Base-by-base conservation (phyloP, 2,113 vertebrate genomes). In the Pachypanchax playfairii region DNA sequence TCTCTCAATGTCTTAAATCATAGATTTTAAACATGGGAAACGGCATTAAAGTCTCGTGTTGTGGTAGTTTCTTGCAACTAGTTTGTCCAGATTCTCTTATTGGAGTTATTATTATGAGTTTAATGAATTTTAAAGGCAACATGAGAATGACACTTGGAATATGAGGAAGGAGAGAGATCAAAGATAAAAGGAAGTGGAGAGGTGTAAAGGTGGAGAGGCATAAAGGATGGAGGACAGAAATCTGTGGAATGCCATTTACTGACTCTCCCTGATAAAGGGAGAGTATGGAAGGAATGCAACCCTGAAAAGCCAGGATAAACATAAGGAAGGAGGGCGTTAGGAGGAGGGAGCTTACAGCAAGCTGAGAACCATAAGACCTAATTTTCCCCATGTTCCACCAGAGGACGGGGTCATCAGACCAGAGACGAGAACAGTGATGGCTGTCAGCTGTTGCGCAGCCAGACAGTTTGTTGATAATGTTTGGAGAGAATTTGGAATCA, bases 291-390 rank as follows among this genome's bases (percentile, higher is more conserved):
- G 89, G 90, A 92, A 92, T 92, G 89, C 22, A 78, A 85, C 88
- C 90, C 89, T 86, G 85, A 83, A 82, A 85, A 66, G 80, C 63
- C 83, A 81, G 87, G 75, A 89, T 88, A 90, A 91, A 91, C 89
- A 87, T 48, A 38, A 39, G 36, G 21, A 14, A 17, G 35, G 46
- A 29, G 26, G 21, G 15, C 1, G 55, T 54, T 51, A 31, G 65
- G 66, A 60, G 39, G 29, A 63, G 59, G 67, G 42, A 47, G 38
- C 4, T 3, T 10, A 44, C 53, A 53, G 51, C 61, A 60, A 79
- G 63, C 64, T 26, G 73, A 71, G 77, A 74, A 9, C 33, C 65
- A 24, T 4, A 20, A 53, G 55, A 29, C 55, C 65, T 75, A 62
- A 73, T 82, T 77, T 63, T 57, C 36, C 54, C 55, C 70, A 64